Conservation (phyloP, 1,140 invertebrate species). For the Physella acuta region DNA sequence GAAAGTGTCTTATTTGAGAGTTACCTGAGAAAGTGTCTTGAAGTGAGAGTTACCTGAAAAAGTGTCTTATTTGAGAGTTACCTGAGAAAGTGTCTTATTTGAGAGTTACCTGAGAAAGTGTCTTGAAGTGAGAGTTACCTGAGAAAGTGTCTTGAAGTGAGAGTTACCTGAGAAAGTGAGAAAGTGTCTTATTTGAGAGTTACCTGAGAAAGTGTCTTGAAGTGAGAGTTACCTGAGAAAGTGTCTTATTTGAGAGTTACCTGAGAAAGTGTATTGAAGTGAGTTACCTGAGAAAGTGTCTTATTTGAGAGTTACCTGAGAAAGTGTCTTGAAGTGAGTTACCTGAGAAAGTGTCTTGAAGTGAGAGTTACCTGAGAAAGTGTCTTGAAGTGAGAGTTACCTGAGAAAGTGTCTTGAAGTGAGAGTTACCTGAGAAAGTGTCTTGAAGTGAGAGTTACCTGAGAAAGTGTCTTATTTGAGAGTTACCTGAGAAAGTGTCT, state of each 20-base stretch:
- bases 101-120: background rate
- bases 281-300: conserved; percentile 79
- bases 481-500: background rate
- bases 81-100: conserved; percentile 76
- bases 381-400: conserved; percentile 45
- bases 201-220: conserved; percentile 76
- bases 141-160: conserved; percentile 78
- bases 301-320: background rate
- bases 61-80: conserved; percentile 32
- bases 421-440: conserved; percentile 60
- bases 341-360: conserved; percentile 76
- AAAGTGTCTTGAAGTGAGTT: background rate
- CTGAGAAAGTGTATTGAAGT: conserved; percentile 78
- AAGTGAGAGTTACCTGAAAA: conserved; percentile 68
- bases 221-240: conserved; percentile 65
- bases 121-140: conserved; percentile 57
- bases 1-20: background rate
- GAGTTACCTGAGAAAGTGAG: conserved; percentile 57
- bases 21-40: conserved; percentile 72
- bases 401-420: conserved; percentile 78
- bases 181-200: too few relatives aligned
- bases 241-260: conserved; percentile 44
- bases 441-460: conserved; percentile 57
- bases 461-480: too few relatives aligned
- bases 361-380: conserved; percentile 64